Percentiles rank a stretch among this genome's conserved stretches.
Conservation (phyloP, 2,797 vertebrate genomes). For the Tapirus indicus region DNA sequence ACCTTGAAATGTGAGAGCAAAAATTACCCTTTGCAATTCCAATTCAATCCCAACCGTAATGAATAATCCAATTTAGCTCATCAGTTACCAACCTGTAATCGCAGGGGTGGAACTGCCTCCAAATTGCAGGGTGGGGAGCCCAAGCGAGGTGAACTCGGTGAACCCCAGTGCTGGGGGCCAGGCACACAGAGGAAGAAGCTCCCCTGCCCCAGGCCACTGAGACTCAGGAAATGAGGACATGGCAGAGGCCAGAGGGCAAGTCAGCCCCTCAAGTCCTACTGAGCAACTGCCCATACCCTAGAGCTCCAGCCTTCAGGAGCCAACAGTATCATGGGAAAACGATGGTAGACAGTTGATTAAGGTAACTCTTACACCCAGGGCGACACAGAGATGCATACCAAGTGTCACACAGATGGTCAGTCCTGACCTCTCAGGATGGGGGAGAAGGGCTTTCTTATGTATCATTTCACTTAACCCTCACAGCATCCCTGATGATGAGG, state of each 20-base stretch:
- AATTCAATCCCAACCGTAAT: conserved; percentile 84
- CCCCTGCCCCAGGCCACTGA: rapidly evolving
- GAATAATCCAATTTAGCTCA: conserved; percentile 85
- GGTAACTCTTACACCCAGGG: background rate
- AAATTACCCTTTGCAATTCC: conserved; percentile 88
- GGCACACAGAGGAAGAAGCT: background rate
- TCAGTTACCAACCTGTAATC: conserved; percentile 73
- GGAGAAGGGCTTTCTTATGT: background rate
- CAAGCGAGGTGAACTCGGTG: rapidly evolving
- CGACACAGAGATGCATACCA: background rate
- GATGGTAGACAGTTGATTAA: too few species aligned
- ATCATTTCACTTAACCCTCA: background rate
- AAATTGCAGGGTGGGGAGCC: background rate
- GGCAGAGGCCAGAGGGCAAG: background rate
- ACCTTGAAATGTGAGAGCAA: conserved; percentile 90
- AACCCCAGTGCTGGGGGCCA: background rate
- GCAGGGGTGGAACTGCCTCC: conserved; percentile 2
- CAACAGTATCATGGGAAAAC: too few species aligned
- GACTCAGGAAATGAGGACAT: background rate
- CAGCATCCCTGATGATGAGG: rapidly evolving
- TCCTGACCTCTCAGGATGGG: rapidly evolving
- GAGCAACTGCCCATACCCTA: too few species aligned
- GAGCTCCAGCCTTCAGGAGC: background rate
- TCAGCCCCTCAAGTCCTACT: background rate
- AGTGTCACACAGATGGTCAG: background rate